Conservation (phyloP, 2,113 vertebrate genomes). For the Dasyurus viverrinus region DNA sequence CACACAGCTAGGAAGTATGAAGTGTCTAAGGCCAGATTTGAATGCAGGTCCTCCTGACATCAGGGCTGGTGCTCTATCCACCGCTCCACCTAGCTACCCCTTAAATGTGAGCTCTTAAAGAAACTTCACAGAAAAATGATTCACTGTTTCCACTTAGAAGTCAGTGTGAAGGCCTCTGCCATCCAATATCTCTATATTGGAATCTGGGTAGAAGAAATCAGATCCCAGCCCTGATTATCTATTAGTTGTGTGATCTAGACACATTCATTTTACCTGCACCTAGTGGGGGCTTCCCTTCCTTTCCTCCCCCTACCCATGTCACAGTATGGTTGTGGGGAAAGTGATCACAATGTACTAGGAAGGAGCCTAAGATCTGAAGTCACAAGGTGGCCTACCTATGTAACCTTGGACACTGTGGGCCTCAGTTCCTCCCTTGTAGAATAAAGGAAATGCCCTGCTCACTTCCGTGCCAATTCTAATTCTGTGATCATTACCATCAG, state of each 20-base stretch:
- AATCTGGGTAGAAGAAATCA: background rate
- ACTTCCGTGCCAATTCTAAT: background rate
- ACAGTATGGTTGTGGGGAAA: background rate
- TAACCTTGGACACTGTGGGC: background rate
- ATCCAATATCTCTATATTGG: no score
- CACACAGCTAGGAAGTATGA: no score
- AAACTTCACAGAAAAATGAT: background rate
- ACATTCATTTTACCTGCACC: background rate
- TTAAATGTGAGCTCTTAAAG: background rate
- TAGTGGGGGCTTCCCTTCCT: background rate
- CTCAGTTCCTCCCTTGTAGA: background rate
- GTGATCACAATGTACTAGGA: background rate
- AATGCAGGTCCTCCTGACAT: no score
- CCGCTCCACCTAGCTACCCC: no score
- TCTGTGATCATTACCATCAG: background rate
- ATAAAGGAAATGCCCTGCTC: background rate
- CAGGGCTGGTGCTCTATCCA: no score
- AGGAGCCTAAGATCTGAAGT: background rate
- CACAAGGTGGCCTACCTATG: background rate
- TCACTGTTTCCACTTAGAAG: background rate
- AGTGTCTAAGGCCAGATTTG: no score
- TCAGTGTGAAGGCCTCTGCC: background rate
- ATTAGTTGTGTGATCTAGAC: background rate
- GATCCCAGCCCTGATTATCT: background rate
- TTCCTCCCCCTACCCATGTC: background rate